These are phyloP conservation scores for Drosophila prolongata DNA, from an alignment of 2,888 invertebrate species.

Conservation along the genomic window DNA sequence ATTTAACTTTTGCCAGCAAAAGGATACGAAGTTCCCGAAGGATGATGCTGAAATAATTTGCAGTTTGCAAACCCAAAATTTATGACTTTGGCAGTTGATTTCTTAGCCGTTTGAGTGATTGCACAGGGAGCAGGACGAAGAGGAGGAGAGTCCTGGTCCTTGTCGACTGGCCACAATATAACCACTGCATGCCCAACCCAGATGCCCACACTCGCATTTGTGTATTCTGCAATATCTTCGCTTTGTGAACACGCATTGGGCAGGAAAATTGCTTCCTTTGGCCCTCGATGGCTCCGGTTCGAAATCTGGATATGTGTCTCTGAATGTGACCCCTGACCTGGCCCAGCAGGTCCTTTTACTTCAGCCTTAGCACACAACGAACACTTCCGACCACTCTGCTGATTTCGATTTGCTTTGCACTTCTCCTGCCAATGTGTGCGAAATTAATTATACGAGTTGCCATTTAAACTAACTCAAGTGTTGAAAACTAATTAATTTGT, in stretches of 20 bases:
- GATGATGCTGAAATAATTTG: constrained; percentile 55
- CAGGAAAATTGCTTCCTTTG: constrained; percentile 69
- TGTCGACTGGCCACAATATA: constrained; percentile 13
- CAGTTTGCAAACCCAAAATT: constrained; percentile 38
- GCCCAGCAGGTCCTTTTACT: constrained; percentile 17
- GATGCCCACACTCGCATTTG: background rate
- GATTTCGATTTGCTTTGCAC: constrained; percentile 42
- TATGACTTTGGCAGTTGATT: constrained; percentile 61
- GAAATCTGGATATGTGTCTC: constrained; percentile 18
- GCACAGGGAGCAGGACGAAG: constrained; percentile 7
- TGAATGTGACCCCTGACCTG: constrained; percentile 41
- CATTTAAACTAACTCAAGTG: constrained; percentile 55
- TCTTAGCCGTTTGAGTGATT: constrained; percentile 45
- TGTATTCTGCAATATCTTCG: constrained; percentile 8
- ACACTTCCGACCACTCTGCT: constrained; percentile 30
- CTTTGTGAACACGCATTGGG: constrained; percentile 62
- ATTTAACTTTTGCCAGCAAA: constrained; percentile 52
- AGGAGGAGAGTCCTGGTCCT: background rate
- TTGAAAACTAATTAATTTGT: constrained; percentile 64
- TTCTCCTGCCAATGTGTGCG: constrained; percentile 28
- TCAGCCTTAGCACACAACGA: constrained; percentile 14
- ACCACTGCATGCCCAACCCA: constrained; percentile 2
- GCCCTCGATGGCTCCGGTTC: constrained; percentile 4
- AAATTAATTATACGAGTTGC: constrained; percentile 49
- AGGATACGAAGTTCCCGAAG: background rate